phyloP scores from a whole-genome alignment of 2,113 vertebrate genomes.

The Triplophysa rosa region DNA sequence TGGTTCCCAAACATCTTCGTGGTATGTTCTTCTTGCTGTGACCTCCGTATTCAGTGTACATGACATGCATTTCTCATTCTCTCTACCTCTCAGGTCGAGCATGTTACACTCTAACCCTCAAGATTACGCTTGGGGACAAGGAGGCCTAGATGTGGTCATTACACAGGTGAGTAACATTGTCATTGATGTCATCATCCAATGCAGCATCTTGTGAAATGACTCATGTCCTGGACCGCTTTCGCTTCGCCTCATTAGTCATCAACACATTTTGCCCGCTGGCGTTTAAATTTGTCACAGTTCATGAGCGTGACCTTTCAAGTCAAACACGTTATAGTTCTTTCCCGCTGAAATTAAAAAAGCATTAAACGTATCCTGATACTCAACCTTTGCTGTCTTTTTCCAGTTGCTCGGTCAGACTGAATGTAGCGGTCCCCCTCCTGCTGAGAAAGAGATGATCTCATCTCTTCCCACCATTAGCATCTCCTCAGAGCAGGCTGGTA shows the following conservation, averaged over 20 bases:
- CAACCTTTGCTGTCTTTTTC: conserved; percentile 1
- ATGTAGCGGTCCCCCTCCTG: conserved; percentile 85
- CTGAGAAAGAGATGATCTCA: conserved; percentile 87
- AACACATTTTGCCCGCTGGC: conserved; percentile 11
- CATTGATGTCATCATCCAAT: background rate
- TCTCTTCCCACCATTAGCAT: conserved; percentile 87
- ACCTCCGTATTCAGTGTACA: background rate
- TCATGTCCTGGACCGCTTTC: conserved; percentile 16
- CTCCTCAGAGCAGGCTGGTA: conserved; percentile 90
- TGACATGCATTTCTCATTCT: background rate
- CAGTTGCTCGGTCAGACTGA: conserved; percentile 90
- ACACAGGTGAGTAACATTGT: conserved; percentile 81
- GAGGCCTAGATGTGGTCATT: conserved; percentile 87
- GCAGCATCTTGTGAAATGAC: conserved; percentile 11
- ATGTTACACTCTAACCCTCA: conserved; percentile 89
- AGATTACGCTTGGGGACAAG: conserved; percentile 95
- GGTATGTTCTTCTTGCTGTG: conserved; percentile 68
- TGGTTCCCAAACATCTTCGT: conserved; percentile 77
- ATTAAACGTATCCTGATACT: background rate
- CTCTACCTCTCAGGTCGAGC: conserved; percentile 73
- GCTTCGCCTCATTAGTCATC: background rate
- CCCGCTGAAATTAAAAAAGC: background rate
- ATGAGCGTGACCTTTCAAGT: background rate
- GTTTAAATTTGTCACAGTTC: conserved; percentile 19
- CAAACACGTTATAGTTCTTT: background rate